Evolutionary conservation across 2,797 vertebrate species (phyloP).

Genomic region (Lophius americanus): DNA sequence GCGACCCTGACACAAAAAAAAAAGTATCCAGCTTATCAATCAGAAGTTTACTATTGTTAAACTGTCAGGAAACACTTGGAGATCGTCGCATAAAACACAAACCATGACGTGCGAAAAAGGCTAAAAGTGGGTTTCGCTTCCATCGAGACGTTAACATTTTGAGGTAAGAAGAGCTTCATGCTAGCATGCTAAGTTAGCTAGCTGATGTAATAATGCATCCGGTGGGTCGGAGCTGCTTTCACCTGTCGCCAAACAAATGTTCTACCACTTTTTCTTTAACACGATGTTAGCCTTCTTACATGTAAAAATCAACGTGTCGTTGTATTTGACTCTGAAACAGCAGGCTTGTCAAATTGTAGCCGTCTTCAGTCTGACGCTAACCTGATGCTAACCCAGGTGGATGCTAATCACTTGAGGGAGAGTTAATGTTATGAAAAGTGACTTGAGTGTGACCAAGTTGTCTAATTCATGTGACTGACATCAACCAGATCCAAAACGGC

Average conservation of each 20-base stretch:
- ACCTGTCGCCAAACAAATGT: background rate
- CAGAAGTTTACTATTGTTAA: background rate
- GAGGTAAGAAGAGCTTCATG: constrained; percentile 49
- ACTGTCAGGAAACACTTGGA: background rate
- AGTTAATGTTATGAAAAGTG: background rate
- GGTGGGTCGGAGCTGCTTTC: background rate
- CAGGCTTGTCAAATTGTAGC: background rate
- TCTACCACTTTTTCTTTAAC: background rate
- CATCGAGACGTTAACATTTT: constrained; percentile 15
- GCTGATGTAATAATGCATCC: background rate
- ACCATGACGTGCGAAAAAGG: constrained; percentile 30
- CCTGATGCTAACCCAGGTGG: constrained; percentile 9
- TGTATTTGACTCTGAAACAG: background rate
- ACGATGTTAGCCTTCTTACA: fast-evolving
- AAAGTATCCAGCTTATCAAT: too few species aligned
- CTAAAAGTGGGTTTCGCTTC: background rate
- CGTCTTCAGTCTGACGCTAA: background rate
- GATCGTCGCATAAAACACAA: background rate
- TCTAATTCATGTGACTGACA: constrained; percentile 11
- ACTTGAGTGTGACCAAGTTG: background rate
- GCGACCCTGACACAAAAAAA: too few species aligned
- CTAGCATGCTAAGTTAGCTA: constrained; percentile 21
- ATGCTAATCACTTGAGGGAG: background rate
- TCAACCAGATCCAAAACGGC: constrained; percentile 48
- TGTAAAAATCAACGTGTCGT: background rate